Evolutionary conservation across 2,888 invertebrate species (phyloP), one percentile per base, ranked within the genome.

Genomic region (Phania funesta): DNA sequence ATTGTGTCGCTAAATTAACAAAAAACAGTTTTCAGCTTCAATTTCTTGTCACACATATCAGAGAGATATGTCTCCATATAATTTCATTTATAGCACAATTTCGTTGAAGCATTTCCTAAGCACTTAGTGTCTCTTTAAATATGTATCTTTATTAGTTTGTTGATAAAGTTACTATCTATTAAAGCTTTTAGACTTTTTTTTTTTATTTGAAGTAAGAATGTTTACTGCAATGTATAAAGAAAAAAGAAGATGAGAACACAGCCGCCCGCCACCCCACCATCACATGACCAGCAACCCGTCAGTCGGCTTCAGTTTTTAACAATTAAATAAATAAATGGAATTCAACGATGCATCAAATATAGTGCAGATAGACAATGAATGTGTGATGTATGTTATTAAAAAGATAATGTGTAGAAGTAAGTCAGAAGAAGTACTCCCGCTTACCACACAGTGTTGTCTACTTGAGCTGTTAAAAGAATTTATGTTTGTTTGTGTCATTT

Each of bases 281-380:
- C n/a, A n/a, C n/a, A n/a, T 46, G 26, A 68, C 60, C 67, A 29
- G 38, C 65, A 60, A 16, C 13, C 9, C 71, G 67, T 24, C 64
- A 75, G 50, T 18, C 54, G 11, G 46, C 62, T 38, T 41, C 18
- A 50, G 60, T 32, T 50, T 73, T 24, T 29, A 22, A 29, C 73
- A 73, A 81, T 73, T 73, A 68, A 64, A 64, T 56, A 70, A 73
- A 75, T 48, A 75, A 75, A 38, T 75, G 56, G 11, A 77, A 77
- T 48, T 73, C 71, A 77, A 64, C 81, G 77, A 81, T 77, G 77
- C 81, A 77, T 77, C 73, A 73, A 81, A 81, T 74, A 38, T 75
- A 52, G 46, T 48, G 48, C 29, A 64, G 54, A 60, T 74, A 56
- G 65, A 56, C 62, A 35, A 81, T 77, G 77, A 35, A 81, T 77